Conservation (phyloP, 2,113 vertebrate species). For the Sander lucioperca region DNA sequence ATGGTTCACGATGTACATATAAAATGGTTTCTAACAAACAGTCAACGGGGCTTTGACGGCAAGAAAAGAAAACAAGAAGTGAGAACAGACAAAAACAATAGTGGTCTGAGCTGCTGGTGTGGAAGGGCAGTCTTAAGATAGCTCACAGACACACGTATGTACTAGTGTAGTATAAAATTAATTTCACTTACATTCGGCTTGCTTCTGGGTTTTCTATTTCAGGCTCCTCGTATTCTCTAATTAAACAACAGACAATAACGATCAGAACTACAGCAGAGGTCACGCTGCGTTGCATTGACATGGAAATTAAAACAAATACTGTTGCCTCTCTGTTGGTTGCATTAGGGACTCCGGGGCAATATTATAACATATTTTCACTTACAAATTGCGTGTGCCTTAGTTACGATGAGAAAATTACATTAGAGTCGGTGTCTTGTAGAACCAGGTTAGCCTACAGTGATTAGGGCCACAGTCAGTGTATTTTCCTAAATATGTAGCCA, state of each 20-base stretch:
- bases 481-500: not conserved
- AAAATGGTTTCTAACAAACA: not conserved
- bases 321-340: not conserved
- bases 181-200: constrained; percentile 96
- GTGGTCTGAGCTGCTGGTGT: not conserved
- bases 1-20: too few species aligned
- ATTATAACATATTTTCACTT: not conserved
- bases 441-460: not conserved
- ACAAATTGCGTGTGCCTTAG: not conserved
- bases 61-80: not conserved
- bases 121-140: not conserved
- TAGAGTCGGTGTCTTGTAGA: not conserved
- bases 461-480: not conserved
- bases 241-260: constrained; percentile 38
- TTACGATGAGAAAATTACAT: not conserved
- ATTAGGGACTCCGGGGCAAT: not conserved
- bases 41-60: not conserved
- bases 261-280: constrained; percentile 20
- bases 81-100: not conserved
- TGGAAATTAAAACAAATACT: not conserved
- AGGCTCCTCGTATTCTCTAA: constrained; percentile 89
- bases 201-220: constrained; percentile 96
- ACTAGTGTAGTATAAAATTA: not conserved
- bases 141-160: not conserved
- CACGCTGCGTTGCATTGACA: constrained; percentile 17